Evolutionary conservation across 2,888 invertebrate species (phyloP).

Genomic region (Aporophyla nigra): DNA sequence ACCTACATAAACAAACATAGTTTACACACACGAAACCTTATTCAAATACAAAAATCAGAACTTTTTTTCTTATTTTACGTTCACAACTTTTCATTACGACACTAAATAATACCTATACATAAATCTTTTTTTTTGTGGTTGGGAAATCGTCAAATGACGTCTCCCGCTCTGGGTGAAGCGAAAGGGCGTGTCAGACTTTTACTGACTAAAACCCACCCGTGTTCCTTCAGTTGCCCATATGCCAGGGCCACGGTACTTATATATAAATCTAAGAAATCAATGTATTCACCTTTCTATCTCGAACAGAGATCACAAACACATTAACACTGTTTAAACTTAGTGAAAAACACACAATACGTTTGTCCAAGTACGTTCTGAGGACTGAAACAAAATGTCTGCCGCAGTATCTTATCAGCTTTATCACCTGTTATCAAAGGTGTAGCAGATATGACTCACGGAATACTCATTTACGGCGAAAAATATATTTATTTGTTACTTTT

Average conservation of each 20-base stretch:
- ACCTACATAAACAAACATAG: background rate
- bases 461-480: constrained; percentile 27
- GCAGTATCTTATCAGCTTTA: constrained; percentile 45
- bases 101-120: too few species aligned
- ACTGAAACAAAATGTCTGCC: constrained; percentile 61
- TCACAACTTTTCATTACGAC: too few species aligned
- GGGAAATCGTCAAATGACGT: too few species aligned
- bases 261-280: too few species aligned
- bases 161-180: too few species aligned
- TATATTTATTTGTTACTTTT: background rate
- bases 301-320: constrained; percentile 46
- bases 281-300: constrained; percentile 34
- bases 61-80: too few species aligned
- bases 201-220: too few species aligned
- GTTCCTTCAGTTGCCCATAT: too few species aligned
- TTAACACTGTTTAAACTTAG: constrained; percentile 31
- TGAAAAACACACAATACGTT: constrained; percentile 29
- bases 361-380: background rate
- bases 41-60: too few species aligned
- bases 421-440: constrained; percentile 32
- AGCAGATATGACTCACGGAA: constrained; percentile 44
- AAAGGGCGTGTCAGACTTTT: too few species aligned
- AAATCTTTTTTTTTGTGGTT: too few species aligned
- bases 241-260: too few species aligned
- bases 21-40: background rate